These are phyloP conservation scores for Zaprionus africanus DNA, from an alignment of 1,140 invertebrate genomes.

Conservation along the genomic window DNA sequence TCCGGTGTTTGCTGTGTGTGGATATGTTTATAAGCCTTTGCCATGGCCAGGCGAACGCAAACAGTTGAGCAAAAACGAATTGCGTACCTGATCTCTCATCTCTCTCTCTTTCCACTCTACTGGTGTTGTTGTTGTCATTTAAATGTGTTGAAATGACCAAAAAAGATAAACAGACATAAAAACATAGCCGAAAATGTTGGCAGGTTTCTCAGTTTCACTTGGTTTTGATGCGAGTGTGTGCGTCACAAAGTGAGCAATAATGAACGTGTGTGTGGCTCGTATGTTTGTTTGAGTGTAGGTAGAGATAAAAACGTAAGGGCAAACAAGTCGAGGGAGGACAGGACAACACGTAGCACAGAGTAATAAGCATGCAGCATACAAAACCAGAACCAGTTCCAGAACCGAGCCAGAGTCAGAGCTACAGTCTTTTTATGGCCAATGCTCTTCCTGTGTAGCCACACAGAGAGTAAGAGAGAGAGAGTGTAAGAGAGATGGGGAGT, in stretches of 20 bases:
- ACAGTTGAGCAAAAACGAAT: constrained; percentile 16
- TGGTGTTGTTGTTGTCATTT: constrained; percentile 50
- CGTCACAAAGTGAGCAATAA: constrained; percentile 77
- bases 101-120: background rate
- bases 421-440: constrained; percentile 45
- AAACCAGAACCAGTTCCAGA: constrained; percentile 34
- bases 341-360: constrained; percentile 78
- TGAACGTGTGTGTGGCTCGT: constrained; percentile 39
- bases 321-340: constrained; percentile 53
- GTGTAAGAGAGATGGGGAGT: background rate
- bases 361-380: constrained; percentile 81
- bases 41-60: constrained; percentile 13
- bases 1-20: constrained; percentile 12
- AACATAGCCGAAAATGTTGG: constrained; percentile 57
- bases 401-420: constrained; percentile 17
- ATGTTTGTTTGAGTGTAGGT: constrained; percentile 77
- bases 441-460: constrained; percentile 47
- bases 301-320: constrained; percentile 80
- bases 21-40: constrained; percentile 26
- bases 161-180: constrained; percentile 70
- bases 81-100: constrained; percentile 24
- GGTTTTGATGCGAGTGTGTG: constrained; percentile 35
- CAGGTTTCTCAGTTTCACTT: constrained; percentile 54
- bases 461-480: constrained; percentile 7
- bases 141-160: constrained; percentile 77